Evolutionary conservation across 2,113 vertebrate species (phyloP).

Genomic region (Hystrix brachyura): DNA sequence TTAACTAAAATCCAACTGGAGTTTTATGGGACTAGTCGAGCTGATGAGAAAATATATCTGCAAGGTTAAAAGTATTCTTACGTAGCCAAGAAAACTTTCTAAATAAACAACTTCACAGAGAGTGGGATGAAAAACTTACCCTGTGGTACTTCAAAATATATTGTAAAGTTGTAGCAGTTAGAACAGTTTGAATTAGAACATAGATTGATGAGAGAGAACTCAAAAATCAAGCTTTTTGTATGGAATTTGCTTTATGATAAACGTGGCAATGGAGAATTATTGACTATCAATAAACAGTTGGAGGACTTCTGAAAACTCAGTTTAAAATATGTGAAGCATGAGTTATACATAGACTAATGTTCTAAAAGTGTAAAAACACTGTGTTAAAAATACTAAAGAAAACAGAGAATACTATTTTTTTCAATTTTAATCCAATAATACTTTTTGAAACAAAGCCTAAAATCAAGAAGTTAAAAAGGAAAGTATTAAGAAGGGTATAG

Average conservation of each 20-base stretch:
- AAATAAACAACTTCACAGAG: conserved; percentile 33
- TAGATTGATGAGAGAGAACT: neutral
- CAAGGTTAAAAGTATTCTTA: conserved; percentile 16
- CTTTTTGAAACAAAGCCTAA: neutral
- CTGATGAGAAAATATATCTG: conserved; percentile 40
- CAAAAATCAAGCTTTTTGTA: neutral
- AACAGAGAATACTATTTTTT: neutral
- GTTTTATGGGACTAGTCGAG: neutral
- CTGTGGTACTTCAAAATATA: neutral
- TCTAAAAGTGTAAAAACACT: neutral
- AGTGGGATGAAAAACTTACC: neutral
- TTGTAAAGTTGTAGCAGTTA: neutral
- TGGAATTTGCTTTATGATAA: conserved; percentile 13
- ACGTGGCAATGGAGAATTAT: neutral
- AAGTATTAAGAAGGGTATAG: neutral
- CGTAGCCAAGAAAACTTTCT: neutral
- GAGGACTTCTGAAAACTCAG: neutral
- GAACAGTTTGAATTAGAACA: neutral
- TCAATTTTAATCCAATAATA: neutral
- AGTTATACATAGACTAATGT: neutral
- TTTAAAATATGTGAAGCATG: neutral
- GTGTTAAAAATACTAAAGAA: neutral
- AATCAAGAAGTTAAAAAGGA: neutral
- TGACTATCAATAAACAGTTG: neutral
- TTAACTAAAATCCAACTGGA: conserved; percentile 52